These are phyloP conservation scores for Microctenopoma steveboyesi DNA, from an alignment of 2,797 vertebrate genomes.

Conservation along the genomic window DNA sequence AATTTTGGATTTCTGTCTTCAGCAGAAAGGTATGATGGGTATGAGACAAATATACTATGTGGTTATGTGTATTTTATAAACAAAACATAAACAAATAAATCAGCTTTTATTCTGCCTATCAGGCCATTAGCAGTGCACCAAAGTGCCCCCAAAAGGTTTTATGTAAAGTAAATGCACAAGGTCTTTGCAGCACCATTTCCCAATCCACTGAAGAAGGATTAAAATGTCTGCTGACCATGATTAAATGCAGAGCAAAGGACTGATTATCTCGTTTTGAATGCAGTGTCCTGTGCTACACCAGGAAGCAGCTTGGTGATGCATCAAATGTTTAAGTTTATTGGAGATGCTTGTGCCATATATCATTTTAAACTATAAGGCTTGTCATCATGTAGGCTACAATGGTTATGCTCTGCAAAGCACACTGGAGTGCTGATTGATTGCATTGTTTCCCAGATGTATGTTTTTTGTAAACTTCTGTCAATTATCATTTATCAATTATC, in stretches of 20 bases:
- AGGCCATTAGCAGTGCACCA: background rate
- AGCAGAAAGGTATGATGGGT: no score
- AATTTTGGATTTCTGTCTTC: constrained; percentile 5
- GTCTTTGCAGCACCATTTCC: constrained; percentile 18
- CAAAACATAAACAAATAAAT: background rate
- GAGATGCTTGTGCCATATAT: constrained; percentile 28
- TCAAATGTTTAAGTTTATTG: constrained; percentile 49
- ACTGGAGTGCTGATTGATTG: no score
- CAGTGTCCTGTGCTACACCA: constrained; percentile 14
- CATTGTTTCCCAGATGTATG: no score
- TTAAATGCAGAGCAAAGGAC: constrained; percentile 48
- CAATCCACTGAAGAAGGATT: constrained; percentile 38
- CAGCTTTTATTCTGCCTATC: background rate
- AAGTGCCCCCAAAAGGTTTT: constrained; percentile 1
- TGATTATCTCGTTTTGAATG: constrained; percentile 34
- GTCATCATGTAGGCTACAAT: constrained; percentile 28
- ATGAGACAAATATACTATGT: background rate
- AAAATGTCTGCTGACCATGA: constrained; percentile 48
- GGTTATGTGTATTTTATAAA: background rate
- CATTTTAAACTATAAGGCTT: constrained; percentile 36
- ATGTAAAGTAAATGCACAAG: constrained; percentile 10
- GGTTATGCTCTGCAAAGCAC: constrained; percentile 5
- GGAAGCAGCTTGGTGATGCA: constrained; percentile 31
- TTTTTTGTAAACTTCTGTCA: no score
- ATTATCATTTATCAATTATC: no score